Percentiles rank a stretch among this genome's conserved stretches.
These are phyloP conservation scores for Tinea trinotella DNA, from an alignment of 2,888 invertebrate species.

Conservation along the genomic window DNA sequence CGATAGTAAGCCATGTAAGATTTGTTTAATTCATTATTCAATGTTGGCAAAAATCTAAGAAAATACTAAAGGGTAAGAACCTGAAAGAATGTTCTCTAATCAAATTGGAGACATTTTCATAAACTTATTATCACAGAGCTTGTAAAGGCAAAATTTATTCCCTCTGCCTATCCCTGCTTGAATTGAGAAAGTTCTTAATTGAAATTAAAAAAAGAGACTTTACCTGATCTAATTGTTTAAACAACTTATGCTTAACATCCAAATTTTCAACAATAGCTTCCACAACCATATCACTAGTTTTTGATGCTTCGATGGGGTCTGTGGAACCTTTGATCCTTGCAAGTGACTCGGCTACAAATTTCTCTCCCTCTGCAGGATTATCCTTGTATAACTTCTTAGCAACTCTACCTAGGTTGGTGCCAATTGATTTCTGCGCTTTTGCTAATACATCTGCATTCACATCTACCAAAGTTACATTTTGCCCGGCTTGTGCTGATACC, in stretches of 20 bases:
- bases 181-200: constrained; percentile 5
- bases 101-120: no score
- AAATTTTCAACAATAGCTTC: constrained; percentile 92
- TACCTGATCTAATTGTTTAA: constrained; percentile 78
- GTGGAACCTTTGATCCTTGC: constrained; percentile 75
- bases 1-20: no score
- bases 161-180: no score
- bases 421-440: constrained; percentile 81
- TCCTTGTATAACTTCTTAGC: constrained; percentile 84
- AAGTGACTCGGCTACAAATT: constrained; percentile 77
- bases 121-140: no score
- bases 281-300: constrained; percentile 81
- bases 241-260: constrained; percentile 82
- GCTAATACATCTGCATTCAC: constrained; percentile 78
- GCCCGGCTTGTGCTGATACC: constrained; percentile 89
- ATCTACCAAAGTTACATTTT: constrained; percentile 87
- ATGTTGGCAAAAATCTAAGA: no score
- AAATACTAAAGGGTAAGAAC: no score
- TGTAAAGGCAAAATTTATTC: no score
- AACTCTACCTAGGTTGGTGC: constrained; percentile 79
- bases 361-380: constrained; percentile 75
- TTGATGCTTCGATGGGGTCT: constrained; percentile 73
- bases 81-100: no score
- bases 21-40: no score
- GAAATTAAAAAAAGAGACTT: constrained; percentile 22